Base-by-base conservation (phyloP, 2,888 invertebrate species). In the Aphidius colemani region DNA sequence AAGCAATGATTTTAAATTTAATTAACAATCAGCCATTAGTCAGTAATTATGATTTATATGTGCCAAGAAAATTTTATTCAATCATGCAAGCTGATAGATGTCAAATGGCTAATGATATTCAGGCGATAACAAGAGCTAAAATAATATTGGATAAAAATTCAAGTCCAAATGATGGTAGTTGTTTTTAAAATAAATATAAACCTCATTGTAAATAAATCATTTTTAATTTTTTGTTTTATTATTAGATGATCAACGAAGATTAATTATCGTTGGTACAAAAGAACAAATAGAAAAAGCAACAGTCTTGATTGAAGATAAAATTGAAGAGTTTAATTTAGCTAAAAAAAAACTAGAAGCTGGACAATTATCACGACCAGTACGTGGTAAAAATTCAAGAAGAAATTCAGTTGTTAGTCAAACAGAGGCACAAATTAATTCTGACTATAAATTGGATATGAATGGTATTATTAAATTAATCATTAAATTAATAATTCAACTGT, bases 71-170 rank as follows among this genome's bases (percentile, higher is more conserved):
- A 79, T 85, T 88, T 39, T 86, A 89, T 59, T 90, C 90, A 2
- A 87, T 88, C 75, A 88, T 96, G 59, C 92, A 93, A 73, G 95
- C 93, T 1, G 83, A 88, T 58, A 88, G 88, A 59, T 94, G 93
- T 1, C 90, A 90, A 61, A 88, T 85, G 51, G 88, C 95, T 59
- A 86, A 87, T 59, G 86, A 88, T 53, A 92, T 96, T 62, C 88
- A 89, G 65, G 87, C 88, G 70, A 80, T 84, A 10, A 91, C 94
- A 8, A 88, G 90, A 65, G 91, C 94, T 0, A 91, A 90, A 70
- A 84, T 94, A 2, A 88, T 85, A 68, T 78, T 92, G n/a, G 85
- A 86, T 69, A 83, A 40, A 39, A 6, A 51, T 5, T 60, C 44
- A 18, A 18, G n/a, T 11, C 55, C 57, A 7, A 43, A 55, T 59